Evolutionary conservation across 1,140 invertebrate species (phyloP), one percentile per base, ranked within the genome.

Genomic region (Orius laevigatus): DNA sequence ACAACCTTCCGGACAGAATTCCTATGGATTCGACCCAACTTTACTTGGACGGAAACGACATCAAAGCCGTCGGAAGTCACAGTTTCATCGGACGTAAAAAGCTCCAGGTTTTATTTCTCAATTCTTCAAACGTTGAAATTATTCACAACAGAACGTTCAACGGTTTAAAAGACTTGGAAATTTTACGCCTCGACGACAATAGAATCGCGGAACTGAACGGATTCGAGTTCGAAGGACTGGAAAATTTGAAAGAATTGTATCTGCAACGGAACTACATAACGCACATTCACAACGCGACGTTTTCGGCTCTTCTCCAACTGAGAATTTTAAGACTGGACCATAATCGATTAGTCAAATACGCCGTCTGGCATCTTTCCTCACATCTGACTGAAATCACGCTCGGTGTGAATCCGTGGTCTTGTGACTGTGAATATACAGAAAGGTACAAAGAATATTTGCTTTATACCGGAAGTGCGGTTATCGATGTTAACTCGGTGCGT

Each of bases 21-120:
- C 88, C 89, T 2, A 92, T 93, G 87, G 87, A 93, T 58, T 81
- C 85, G 18, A 90, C 88, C 2, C 80, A 87, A 60, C 64, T 92
- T 16, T 91, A 88, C 60, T 64, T 93, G 42, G 89, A 93, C 62
- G 88, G 88, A 11, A 92, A 92, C 64, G 74, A 86, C 55, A 74
- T 92, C 50, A 70, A 73, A 53, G 71, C 74, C 20, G 67, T 85
- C 14, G 72, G 74, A 49, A 86, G 84, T 64, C 87, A 92, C 64
- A 81, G 85, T 18, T 91, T 93, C 62, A 89, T 93, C 53, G 88
- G 88, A 0, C 71, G 88, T 52, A 92, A 90, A 65, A 78, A 82
- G 52, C 64, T 92, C 15, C 79, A 79, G 63, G 71, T 84, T 43
- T 65, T 93, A 14, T 90, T 81, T 61, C 64, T 93, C 38, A 93